Evolutionary conservation across 2,888 invertebrate genomes (phyloP).

Genomic region (Polietes domitor): DNA sequence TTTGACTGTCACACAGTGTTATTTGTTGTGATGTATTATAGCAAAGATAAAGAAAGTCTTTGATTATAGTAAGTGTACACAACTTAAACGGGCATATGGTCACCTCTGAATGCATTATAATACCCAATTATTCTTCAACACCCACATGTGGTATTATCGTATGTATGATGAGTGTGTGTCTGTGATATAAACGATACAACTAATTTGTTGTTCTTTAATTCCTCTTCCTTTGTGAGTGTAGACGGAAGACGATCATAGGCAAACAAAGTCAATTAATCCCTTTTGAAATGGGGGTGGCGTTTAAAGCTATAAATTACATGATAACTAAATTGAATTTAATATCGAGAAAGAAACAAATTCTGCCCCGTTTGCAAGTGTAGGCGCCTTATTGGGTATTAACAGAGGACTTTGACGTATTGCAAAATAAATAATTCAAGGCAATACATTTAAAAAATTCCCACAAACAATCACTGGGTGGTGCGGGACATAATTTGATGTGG

Average conservation of each 20-base stretch:
- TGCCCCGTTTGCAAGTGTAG: not conserved
- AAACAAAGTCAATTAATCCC: conserved; percentile 27
- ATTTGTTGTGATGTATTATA: too few relatives aligned
- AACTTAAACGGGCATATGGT: too few relatives aligned
- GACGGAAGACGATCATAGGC: not conserved
- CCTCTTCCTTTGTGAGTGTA: not conserved
- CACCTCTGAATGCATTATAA: not conserved
- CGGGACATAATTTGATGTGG: too few relatives aligned
- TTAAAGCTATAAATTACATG: not conserved
- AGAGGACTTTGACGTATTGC: not conserved
- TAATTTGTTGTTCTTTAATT: not conserved
- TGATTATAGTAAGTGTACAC: too few relatives aligned
- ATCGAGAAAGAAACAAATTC: not conserved
- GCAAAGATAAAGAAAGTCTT: too few relatives aligned
- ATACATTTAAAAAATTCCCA: too few relatives aligned
- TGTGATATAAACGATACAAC: not conserved
- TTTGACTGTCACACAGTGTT: too few relatives aligned
- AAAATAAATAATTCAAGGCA: too few relatives aligned
- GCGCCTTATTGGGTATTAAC: not conserved
- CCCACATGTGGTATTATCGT: not conserved
- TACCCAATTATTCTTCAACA: not conserved
- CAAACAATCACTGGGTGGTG: too few relatives aligned
- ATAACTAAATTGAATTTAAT: not conserved
- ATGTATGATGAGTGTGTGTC: not conserved
- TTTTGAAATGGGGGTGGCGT: conserved; percentile 4